Evolutionary conservation across 2,797 vertebrate genomes (phyloP), one percentile per base, ranked within the genome.

Genomic region (Anguilla obscura): DNA sequence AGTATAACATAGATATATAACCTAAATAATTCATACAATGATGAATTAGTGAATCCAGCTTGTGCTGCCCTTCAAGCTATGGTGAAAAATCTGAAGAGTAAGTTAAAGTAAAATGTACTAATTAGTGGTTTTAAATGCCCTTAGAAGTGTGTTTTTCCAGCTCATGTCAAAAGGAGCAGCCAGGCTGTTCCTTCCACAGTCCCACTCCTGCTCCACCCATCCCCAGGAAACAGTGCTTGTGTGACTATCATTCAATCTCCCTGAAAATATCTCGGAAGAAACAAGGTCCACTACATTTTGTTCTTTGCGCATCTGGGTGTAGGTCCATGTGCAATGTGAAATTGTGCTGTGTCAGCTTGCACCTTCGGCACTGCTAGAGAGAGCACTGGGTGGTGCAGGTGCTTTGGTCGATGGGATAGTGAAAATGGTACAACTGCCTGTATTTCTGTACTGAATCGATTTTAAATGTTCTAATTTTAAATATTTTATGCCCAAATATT

Each of bases 41-140:
- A 92, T 91, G 86, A 92, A 91, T 91, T 86, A 91, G 90, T 90
- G 88, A 91, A 91, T 91, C 91, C 88, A 60, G 76, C 90, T 89
- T 89, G 88, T 86, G 90, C 88, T 91, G 89, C 90, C 90, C 90
- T 86, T 88, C 86, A 86, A 91, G 90, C 74, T 56, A 56, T 86
- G 54, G 40, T 83, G 56, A 89, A 63, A 69, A 90, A 86, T 87
- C 45, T 69, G 74, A 87, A 80, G 84, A 86, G 54, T 50, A 27
- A 63, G 33, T 50, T 27, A 50, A 86, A 71, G 45, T 27, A 18
- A 85, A 87, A 24, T 60, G 3, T 56, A 50, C 84, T 63, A 84
- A 36, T 30, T 58, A 48, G 71, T 83, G 27, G 10, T 30, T n/a
- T 36, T 80, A 33, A 52, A 85, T 88, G 27, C 52, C n/a, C 58